Evolutionary conservation across 2,888 invertebrate genomes (phyloP).

Genomic region (Habrosyne pyritoides): DNA sequence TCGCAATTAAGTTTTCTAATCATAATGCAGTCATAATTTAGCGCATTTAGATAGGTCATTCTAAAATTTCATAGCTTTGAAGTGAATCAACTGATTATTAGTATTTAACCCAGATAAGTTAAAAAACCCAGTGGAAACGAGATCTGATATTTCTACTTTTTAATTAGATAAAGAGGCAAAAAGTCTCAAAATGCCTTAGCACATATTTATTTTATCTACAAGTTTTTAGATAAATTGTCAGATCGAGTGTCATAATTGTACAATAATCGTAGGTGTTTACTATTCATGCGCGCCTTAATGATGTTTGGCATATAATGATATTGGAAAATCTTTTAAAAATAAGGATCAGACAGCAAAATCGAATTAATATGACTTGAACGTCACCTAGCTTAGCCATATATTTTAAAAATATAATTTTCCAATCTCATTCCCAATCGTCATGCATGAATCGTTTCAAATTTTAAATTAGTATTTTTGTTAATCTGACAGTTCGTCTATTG

Average conservation of each 20-base stretch:
- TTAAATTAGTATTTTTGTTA: background rate
- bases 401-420: background rate
- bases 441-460: conserved; percentile 2
- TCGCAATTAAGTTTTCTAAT: background rate
- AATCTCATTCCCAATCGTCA: background rate
- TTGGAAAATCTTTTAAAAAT: background rate
- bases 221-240: conserved; percentile 5
- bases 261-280: background rate
- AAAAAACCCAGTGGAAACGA: conserved; percentile 5
- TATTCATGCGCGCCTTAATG: background rate
- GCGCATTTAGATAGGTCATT: background rate
- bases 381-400: background rate
- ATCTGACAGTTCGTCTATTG: conserved; percentile 7
- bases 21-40: background rate
- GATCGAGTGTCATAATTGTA: background rate
- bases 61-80: background rate
- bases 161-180: background rate
- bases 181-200: conserved; percentile 6
- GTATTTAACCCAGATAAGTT: background rate
- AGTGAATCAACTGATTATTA: background rate
- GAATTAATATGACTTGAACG: background rate
- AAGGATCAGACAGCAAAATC: background rate
- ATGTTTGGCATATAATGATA: background rate
- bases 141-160: conserved; percentile 5
- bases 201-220: conserved; percentile 3